Evolutionary conservation across 2,888 invertebrate genomes (phyloP), one percentile per base, ranked within the genome.

Genomic region (Chymomyza caudatula): DNA sequence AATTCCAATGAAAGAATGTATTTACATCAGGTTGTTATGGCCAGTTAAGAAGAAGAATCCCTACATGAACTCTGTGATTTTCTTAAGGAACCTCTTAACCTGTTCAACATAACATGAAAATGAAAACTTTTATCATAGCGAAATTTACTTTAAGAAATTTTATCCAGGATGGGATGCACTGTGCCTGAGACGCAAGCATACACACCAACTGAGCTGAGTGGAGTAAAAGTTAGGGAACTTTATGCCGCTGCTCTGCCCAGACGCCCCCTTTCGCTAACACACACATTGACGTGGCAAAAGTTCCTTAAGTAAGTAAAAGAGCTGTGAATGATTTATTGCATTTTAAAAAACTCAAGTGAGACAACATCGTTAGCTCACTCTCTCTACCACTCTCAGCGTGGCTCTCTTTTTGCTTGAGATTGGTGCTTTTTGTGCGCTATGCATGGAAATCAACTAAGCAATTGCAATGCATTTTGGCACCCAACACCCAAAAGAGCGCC

Each of bases 231-330:
- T 44, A 3, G n/a, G n/a, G 13, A 44, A 44, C 44, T 49, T 49
- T 4, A 1, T 13, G 52, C 22, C 52, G n/a, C 52, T 5, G n/a
- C 15, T n/a, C 15, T 15, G 52, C 23, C 6, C 52, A 17, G 4
- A 11, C 13, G 51, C 19, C 3, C 11, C 3, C 51, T 13, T 20
- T 6, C 13, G 0, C 11, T 4, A 13, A 22, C 43, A 22, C 5
- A 19, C 44, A 23, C 47, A 68, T 64, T 58, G 69, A 69, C 76
- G 78, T 69, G 76, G 80, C 76, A 70, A 82, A 82, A 82, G 86
- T 85, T 82, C 84, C 84, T 85, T 80, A 85, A 82, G 84, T 82
- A 82, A 85, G 82, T 82, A 78, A 85, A 85, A 85, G 81, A 81
- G 86, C 82, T 82, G 84, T 82, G 81, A 82, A 82, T 82, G 82